phyloP scores from a whole-genome alignment of 2,113 vertebrate species.

The Perognathus longimembris region DNA sequence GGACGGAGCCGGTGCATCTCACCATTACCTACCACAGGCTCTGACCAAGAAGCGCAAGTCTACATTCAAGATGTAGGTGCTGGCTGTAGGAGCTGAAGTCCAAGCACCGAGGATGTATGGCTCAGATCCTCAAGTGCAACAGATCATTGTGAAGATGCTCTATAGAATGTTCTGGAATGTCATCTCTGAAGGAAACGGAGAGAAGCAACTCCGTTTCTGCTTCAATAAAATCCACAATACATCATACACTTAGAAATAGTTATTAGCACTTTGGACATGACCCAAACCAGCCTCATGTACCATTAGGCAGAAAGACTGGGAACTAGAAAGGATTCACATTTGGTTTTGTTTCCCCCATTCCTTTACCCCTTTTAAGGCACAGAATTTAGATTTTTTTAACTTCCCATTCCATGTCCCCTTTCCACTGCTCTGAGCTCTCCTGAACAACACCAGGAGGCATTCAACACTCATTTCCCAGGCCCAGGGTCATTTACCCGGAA shows the following conservation, averaged over 20 bases:
- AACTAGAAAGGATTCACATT: background rate
- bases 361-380: too few relatives aligned
- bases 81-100: background rate
- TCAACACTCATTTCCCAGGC: background rate
- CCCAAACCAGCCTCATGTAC: background rate
- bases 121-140: background rate
- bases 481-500: background rate
- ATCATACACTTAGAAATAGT: background rate
- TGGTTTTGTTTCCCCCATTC: fast-evolving
- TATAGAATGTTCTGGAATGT: background rate
- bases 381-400: background rate
- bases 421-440: background rate
- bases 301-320: background rate
- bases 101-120: background rate
- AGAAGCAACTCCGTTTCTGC: background rate
- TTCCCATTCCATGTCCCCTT: background rate
- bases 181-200: background rate
- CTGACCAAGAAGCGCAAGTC: background rate
- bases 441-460: too few relatives aligned
- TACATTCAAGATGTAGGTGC: constrained; percentile 3
- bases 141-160: background rate
- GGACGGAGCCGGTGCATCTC: background rate
- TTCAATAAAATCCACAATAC: background rate
- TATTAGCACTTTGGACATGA: background rate
- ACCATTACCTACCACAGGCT: background rate